A percentile compares a stretch with the other conserved stretches of the same genome.
phyloP scores from a whole-genome alignment of 2,888 invertebrate species.

The Parelbella ahira region DNA sequence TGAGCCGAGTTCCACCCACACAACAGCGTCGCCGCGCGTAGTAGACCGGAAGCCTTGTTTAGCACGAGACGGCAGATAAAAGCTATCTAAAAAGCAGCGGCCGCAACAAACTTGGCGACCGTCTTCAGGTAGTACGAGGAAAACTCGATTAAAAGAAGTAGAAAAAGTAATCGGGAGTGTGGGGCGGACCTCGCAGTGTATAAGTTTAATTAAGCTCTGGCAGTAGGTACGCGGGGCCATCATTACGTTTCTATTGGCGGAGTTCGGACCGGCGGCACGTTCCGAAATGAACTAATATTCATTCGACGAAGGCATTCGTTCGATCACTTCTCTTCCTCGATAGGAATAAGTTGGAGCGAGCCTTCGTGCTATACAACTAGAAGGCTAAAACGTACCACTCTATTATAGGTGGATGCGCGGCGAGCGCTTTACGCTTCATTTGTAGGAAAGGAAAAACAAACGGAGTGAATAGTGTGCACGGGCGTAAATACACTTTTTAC shows the following conservation, averaged over 20 bases:
- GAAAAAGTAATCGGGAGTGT: conserved; percentile 60
- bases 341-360: no score
- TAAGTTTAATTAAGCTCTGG: conserved; percentile 47
- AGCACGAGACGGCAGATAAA: conserved; percentile 52
- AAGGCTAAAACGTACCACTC: no score
- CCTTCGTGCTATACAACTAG: no score
- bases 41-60: conserved; percentile 63
- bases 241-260: conserved; percentile 26
- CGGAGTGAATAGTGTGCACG: conserved; percentile 5
- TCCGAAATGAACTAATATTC: conserved; percentile 24
- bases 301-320: conserved; percentile 18
- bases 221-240: conserved; percentile 20
- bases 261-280: conserved; percentile 24
- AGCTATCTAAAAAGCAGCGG: conserved; percentile 56
- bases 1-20: no score
- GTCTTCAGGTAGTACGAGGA: conserved; percentile 64
- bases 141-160: conserved; percentile 64
- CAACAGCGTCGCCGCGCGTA: conserved; percentile 41
- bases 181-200: conserved; percentile 41
- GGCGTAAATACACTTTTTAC: conserved; percentile 19
- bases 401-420: no score
- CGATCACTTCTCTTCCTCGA: conserved; percentile 7
- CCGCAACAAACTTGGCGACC: conserved; percentile 64
- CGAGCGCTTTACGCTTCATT: conserved; percentile 18
- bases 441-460: conserved; percentile 15